Evolutionary conservation across 2,888 invertebrate species (phyloP).

Genomic region (Pandemis heparana): DNA sequence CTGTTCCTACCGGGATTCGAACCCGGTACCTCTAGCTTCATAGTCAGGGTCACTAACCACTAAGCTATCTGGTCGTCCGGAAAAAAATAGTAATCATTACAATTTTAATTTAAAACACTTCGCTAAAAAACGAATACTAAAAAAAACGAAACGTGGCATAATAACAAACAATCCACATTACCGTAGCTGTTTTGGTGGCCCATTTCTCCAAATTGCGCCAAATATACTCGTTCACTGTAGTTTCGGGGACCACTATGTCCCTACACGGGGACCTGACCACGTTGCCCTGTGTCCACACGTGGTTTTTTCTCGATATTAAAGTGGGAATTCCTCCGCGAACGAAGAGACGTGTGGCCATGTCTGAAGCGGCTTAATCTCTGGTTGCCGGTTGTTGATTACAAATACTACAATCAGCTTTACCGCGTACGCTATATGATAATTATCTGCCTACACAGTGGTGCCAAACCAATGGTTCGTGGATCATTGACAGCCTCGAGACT

Average conservation of each 20-base stretch:
- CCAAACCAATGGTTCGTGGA: no score
- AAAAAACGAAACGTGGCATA: background rate
- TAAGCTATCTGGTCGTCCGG: no score
- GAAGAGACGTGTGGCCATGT: constrained; percentile 28
- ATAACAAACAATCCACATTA: constrained; percentile 47
- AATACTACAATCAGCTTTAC: background rate
- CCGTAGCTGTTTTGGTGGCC: constrained; percentile 85
- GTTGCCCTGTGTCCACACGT: constrained; percentile 60
- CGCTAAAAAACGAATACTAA: background rate
- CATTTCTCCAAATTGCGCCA: constrained; percentile 86
- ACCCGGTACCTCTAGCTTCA: no score
- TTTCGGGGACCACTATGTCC: constrained; percentile 75
- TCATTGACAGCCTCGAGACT: no score
- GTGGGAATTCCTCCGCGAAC: constrained; percentile 4
- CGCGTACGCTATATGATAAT: no score
- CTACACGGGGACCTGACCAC: constrained; percentile 74
- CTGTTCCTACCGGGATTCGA: no score
- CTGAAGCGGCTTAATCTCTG: background rate
- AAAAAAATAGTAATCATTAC: no score
- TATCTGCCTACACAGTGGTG: no score
- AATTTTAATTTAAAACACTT: no score
- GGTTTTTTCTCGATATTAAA: constrained; percentile 47
- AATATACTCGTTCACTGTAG: constrained; percentile 83
- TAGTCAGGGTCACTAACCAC: no score
- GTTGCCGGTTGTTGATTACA: background rate